These are phyloP conservation scores for Argynnis bischoffii DNA, from an alignment of 2,888 invertebrate species.

Conservation along the genomic window DNA sequence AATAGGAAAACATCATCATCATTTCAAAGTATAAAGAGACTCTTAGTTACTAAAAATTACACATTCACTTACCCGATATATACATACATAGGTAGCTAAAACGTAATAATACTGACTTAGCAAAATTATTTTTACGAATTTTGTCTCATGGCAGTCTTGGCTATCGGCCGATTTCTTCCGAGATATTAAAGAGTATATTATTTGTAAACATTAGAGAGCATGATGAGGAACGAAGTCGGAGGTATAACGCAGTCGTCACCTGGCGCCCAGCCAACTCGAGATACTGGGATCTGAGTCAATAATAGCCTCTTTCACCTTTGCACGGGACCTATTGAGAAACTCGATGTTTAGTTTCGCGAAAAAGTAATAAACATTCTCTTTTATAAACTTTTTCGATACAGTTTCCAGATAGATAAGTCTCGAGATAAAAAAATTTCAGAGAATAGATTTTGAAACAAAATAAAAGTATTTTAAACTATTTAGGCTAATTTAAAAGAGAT, in stretches of 20 bases:
- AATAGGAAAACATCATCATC: no score
- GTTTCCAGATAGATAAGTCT: background rate
- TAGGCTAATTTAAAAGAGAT: no score
- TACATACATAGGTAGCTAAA: background rate
- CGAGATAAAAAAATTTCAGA: background rate
- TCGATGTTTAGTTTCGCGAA: conserved; percentile 24
- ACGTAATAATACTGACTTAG: background rate
- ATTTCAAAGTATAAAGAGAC: no score
- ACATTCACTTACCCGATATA: no score
- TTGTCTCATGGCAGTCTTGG: conserved; percentile 10
- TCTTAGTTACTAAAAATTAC: no score
- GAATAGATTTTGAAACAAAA: background rate
- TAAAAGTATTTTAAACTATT: no score
- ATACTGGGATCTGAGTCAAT: conserved; percentile 17
- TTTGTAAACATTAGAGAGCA: conserved; percentile 6
- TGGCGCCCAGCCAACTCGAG: conserved; percentile 25
- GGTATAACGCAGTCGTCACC: conserved; percentile 14
- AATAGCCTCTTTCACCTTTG: conserved; percentile 25
- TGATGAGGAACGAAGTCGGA: conserved; percentile 14
- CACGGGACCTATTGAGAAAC: conserved; percentile 7
- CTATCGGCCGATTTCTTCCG: conserved; percentile 1
- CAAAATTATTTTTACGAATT: background rate
- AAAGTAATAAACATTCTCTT: conserved; percentile 22
- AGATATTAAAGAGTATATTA: conserved; percentile 12
- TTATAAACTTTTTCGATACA: conserved; percentile 11